phyloP scores from a whole-genome alignment of 1,140 invertebrate genomes.

The Nebria ingens region DNA sequence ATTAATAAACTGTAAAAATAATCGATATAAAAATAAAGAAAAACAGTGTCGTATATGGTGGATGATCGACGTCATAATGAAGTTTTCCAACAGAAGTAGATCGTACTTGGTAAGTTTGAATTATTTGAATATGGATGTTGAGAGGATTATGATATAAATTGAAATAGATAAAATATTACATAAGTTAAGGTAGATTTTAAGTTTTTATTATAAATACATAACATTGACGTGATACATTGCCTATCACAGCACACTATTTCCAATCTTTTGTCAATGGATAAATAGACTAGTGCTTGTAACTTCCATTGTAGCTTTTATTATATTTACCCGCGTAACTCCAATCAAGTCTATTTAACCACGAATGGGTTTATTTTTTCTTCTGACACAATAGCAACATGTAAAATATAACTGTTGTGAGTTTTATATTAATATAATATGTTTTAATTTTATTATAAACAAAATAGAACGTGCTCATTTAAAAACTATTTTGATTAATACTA shows the following conservation, averaged over 20 bases:
- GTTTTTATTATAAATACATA: constrained; percentile 9
- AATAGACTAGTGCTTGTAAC: background rate
- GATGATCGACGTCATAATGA: too few relatives aligned
- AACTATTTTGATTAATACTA: background rate
- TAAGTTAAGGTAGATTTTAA: constrained; percentile 1
- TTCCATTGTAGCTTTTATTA: background rate
- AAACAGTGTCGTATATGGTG: too few relatives aligned
- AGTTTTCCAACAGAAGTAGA: too few relatives aligned
- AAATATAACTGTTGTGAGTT: background rate
- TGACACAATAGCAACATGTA: constrained; percentile 6
- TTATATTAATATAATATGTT: background rate
- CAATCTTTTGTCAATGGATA: background rate
- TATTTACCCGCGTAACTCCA: background rate
- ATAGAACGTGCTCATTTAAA: background rate
- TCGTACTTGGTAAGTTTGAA: too few relatives aligned
- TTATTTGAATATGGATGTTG: too few relatives aligned
- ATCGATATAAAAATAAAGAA: too few relatives aligned
- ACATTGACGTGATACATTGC: constrained; percentile 9
- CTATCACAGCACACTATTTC: constrained; percentile 6
- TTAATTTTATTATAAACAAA: background rate
- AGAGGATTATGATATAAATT: too few relatives aligned
- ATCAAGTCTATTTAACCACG: background rate
- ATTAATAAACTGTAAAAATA: too few relatives aligned
- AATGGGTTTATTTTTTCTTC: background rate
- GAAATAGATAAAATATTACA: background rate